These are phyloP conservation scores for Tychaedon coryphoeus DNA, from an alignment of 2,113 vertebrate genomes.

Conservation along the genomic window DNA sequence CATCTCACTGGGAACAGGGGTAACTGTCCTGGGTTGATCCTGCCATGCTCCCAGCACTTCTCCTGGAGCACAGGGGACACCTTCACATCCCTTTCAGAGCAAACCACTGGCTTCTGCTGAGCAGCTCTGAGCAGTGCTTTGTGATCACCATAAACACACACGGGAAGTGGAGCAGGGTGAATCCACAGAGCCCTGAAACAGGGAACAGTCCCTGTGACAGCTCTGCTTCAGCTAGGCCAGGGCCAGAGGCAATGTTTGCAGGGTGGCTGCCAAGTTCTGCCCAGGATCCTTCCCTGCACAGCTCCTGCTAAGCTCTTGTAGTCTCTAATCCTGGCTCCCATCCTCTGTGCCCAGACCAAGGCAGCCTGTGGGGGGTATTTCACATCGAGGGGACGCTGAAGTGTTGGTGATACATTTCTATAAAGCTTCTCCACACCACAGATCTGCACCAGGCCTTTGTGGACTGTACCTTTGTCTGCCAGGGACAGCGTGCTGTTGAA, in stretches of 20 bases:
- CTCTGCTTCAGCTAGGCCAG: not conserved
- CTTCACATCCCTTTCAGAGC: not conserved
- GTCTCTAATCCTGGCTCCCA: not conserved
- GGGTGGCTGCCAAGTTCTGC: not conserved
- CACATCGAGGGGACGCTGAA: accelerated
- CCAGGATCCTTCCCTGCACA: not conserved
- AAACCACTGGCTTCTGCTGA: not conserved
- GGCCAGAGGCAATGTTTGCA: not conserved
- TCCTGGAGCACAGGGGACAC: not conserved
- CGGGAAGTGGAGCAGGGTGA: accelerated
- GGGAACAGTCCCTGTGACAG: not conserved
- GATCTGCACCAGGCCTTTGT: not conserved
- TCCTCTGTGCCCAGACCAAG: not conserved
- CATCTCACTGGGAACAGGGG: not conserved
- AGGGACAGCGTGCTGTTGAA: conserved; percentile 87
- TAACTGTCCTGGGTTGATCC: not conserved
- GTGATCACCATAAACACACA: accelerated
- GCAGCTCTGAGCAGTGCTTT: not conserved
- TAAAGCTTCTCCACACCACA: not conserved
- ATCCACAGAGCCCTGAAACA: not conserved
- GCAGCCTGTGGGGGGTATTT: not conserved
- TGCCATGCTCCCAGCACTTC: not conserved
- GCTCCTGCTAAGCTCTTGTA: not conserved
- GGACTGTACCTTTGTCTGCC: conserved; percentile 86
- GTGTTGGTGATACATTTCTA: not conserved